These are phyloP conservation scores for Hystrix cristata DNA, from an alignment of 2,113 vertebrate genomes.

Conservation along the genomic window DNA sequence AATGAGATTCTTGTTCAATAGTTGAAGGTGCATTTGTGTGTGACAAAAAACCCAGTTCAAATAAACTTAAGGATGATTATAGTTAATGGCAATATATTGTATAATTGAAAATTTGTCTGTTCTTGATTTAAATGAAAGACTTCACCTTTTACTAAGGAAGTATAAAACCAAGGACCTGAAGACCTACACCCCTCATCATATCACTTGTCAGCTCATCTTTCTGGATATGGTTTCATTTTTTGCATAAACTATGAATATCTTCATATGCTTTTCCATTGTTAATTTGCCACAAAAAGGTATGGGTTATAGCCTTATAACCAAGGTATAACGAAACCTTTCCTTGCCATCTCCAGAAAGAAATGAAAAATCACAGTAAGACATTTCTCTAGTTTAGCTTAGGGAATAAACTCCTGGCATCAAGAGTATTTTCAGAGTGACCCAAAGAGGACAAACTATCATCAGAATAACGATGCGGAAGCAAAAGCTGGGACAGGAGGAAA, in stretches of 20 bases:
- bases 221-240: not conserved
- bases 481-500: not conserved
- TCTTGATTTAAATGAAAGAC: not conserved
- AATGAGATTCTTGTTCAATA: not conserved
- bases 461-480: no score
- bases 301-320: not conserved
- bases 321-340: not conserved
- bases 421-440: not conserved
- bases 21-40: not conserved
- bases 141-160: not conserved
- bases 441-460: not conserved
- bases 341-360: not conserved
- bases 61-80: not conserved
- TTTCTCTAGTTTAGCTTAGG: not conserved
- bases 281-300: not conserved
- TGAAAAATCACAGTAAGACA: not conserved
- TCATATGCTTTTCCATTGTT: not conserved
- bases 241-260: not conserved
- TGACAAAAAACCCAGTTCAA: constrained; percentile 15
- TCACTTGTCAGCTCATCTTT: not conserved
- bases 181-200: rapidly evolving
- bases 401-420: not conserved
- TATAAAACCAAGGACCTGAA: not conserved
- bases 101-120: not conserved
- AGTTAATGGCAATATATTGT: not conserved